Base-by-base conservation (phyloP, 2,797 vertebrate genomes). In the Danio tinwini region DNA sequence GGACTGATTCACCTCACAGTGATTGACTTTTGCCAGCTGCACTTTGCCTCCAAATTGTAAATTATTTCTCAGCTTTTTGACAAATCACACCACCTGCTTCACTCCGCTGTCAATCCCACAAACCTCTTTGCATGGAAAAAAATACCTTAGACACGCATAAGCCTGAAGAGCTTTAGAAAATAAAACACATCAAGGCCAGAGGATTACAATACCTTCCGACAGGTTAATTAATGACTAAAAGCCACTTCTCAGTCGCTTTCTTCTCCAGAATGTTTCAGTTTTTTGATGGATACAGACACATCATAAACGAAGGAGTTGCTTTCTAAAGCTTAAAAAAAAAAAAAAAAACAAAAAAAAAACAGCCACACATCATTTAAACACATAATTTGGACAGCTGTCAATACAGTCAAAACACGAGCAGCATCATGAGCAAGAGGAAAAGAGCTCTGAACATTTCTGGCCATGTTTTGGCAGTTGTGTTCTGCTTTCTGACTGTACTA, bases 321-420 rank as follows among this genome's bases (percentile, higher is more conserved):
- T 11, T 68, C 11, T 47, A 58, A 39, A 16, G 11, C 52, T 68
- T 76, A 52, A 49, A 68, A 76, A n/a, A n/a, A n/a, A n/a, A n/a
- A n/a, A n/a, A n/a, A 1, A n/a, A n/a, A n/a, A n/a, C n/a, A n/a
- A n/a, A n/a, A 1, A 49, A 19, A 45, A 29, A 29, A 10, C 40
- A 55, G 40, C 39, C 50, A 65, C 40, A 58, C 58, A 68, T 68
- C 6, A 0, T 49, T n/a, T n/a, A n/a, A n/a, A 65, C 40, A 58
- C 58, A 68, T 68, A 6, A 0, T 49, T 37, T 10, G 16, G 42
- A n/a, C 16, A 53, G 29, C 56, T 29, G 67, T 50, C 56, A 62
- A 5, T 37, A 64, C 59, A 55, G 17, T 44, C 61, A 52, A 64
- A 72, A n/a, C n/a, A 17, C 1, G 9, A 21, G 17, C 17, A 49